Percentiles rank a stretch among this genome's conserved stretches.
These are phyloP conservation scores for Meloidogyne floridensis DNA, from an alignment of 1,140 invertebrate species.

Conservation along the genomic window DNA sequence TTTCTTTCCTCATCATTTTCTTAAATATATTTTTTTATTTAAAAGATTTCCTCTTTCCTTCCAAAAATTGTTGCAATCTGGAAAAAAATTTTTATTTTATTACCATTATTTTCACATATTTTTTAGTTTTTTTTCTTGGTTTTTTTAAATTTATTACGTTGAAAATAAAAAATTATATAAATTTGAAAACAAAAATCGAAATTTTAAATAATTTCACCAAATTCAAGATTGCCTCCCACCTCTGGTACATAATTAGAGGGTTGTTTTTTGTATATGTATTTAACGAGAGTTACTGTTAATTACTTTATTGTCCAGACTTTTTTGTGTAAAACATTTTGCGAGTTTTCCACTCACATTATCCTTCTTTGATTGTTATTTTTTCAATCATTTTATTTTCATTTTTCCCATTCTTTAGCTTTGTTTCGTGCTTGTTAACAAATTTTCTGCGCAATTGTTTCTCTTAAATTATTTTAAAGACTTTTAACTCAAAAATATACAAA, in stretches of 20 bases:
- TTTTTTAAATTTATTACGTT: no score
- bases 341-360: no score
- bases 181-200: no score
- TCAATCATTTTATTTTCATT: not conserved
- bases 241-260: no score
- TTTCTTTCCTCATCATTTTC: not conserved
- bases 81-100: not conserved
- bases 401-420: not conserved
- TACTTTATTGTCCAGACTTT: not conserved
- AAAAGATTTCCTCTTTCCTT: not conserved
- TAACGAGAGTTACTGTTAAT: no score
- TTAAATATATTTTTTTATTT: not conserved
- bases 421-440: slow-evolving; percentile 17
- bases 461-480: not conserved
- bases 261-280: no score
- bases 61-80: not conserved
- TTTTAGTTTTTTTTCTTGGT: not conserved
- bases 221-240: no score
- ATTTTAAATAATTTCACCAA: not conserved
- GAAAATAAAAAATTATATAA: no score
- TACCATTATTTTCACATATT: slow-evolving; percentile 8
- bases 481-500: slow-evolving; percentile 7
- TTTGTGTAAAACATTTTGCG: not conserved
- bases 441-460: not conserved
- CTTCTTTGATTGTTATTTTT: not conserved